phyloP scores from a whole-genome alignment of 2,888 invertebrate species.

The Drosophila buzzatii region DNA sequence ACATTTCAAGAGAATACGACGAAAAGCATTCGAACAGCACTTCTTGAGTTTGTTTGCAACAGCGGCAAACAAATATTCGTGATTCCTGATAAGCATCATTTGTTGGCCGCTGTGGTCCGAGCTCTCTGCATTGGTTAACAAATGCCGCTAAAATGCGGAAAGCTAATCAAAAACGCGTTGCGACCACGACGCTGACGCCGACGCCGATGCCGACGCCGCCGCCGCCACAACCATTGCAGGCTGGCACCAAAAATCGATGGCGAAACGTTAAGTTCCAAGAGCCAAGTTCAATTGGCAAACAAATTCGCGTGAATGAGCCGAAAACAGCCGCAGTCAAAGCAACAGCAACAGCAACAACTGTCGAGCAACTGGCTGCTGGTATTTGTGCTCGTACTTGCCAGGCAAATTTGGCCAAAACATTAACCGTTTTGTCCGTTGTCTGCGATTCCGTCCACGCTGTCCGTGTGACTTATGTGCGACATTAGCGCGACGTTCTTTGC shows the following conservation, averaged over 20 bases:
- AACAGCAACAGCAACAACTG: slow-evolving; percentile 27
- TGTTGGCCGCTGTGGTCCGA: slow-evolving; percentile 57
- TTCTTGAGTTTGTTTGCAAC: slow-evolving; percentile 74
- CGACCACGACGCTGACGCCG: slow-evolving; percentile 41
- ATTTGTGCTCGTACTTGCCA: slow-evolving; percentile 64
- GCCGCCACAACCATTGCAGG: slow-evolving; percentile 16
- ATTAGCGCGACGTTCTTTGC: slow-evolving; percentile 79
- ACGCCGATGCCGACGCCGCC: slow-evolving; percentile 7
- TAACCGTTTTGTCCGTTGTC: slow-evolving; percentile 73
- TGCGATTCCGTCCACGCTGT: slow-evolving; percentile 39
- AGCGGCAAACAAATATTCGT: slow-evolving; percentile 84
- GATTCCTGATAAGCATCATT: slow-evolving; percentile 85
- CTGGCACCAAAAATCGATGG: slow-evolving; percentile 60
- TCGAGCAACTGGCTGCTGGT: slow-evolving; percentile 61
- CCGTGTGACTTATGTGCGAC: slow-evolving; percentile 80
- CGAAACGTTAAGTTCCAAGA: slow-evolving; percentile 70
- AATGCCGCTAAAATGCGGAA: slow-evolving; percentile 81
- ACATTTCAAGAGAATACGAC: slow-evolving; percentile 38
- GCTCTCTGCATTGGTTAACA: slow-evolving; percentile 51
- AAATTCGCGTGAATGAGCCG: slow-evolving; percentile 82
- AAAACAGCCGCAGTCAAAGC: slow-evolving; percentile 28
- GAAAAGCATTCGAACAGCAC: slow-evolving; percentile 77
- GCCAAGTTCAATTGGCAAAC: slow-evolving; percentile 84
- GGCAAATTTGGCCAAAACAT: slow-evolving; percentile 75
- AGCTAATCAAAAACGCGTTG: slow-evolving; percentile 84